Conservation (phyloP, 2,113 vertebrate species). For the Henicopernis longicauda region DNA sequence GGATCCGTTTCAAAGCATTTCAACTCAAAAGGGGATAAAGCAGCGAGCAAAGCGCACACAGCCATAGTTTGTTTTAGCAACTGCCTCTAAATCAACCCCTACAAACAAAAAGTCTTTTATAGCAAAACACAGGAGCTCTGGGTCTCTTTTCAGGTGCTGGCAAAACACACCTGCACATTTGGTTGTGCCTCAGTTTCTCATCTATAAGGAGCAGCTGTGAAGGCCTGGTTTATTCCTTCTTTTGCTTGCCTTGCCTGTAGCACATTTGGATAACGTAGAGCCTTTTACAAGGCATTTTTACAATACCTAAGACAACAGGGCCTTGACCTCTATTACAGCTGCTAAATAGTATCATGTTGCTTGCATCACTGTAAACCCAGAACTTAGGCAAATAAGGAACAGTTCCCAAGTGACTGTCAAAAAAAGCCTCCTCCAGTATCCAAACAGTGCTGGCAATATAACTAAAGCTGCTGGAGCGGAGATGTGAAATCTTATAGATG, state of each 20-base stretch:
- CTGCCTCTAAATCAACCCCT: neutral
- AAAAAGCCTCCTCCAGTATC: neutral
- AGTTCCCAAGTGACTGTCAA: neutral
- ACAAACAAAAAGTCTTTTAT: neutral
- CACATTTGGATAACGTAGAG: neutral
- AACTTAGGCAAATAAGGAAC: neutral
- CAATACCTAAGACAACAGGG: neutral
- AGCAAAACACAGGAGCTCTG: neutral
- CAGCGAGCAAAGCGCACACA: neutral
- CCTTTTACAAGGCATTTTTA: conserved; percentile 45
- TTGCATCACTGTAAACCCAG: conserved; percentile 1
- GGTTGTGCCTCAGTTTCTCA: neutral
- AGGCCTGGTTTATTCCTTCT: neutral
- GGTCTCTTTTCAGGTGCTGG: neutral
- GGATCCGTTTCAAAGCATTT: neutral
- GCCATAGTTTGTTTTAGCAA: neutral
- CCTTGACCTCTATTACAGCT: conserved; percentile 13
- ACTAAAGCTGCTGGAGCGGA: neutral
- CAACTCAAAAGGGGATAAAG: neutral
- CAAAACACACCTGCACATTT: neutral
- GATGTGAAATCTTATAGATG: neutral
- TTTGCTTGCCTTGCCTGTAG: neutral
- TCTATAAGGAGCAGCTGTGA: neutral
- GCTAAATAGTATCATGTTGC: neutral
- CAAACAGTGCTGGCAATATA: neutral